Evolutionary conservation across 2,797 vertebrate genomes (phyloP).

Genomic region (Macropodus opercularis): DNA sequence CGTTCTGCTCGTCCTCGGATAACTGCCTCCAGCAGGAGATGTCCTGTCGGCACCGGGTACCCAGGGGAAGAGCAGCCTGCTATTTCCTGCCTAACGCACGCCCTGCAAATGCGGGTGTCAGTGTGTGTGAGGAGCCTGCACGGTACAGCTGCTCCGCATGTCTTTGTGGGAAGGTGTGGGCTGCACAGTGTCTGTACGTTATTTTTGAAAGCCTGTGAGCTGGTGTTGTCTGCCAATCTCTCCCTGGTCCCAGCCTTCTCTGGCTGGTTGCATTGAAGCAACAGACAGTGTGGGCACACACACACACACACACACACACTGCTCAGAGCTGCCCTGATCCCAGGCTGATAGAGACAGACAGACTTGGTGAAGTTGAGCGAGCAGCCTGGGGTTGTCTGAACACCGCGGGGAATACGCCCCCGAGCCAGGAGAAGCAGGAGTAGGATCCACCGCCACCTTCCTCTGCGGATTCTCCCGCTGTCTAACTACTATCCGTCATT

Average conservation of each 20-base stretch:
- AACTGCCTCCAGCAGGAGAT: constrained; percentile 77
- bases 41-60: constrained; percentile 77
- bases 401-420: constrained; percentile 76
- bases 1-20: constrained; percentile 71
- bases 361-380: constrained; percentile 78
- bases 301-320: constrained; percentile 46
- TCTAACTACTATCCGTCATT: constrained; percentile 57
- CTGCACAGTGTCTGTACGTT: constrained; percentile 48
- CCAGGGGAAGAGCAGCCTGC: constrained; percentile 63
- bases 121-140: constrained; percentile 28
- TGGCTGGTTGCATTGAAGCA: constrained; percentile 73
- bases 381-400: constrained; percentile 77
- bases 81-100: constrained; percentile 46
- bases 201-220: constrained; percentile 71
- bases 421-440: constrained; percentile 65
- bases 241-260: constrained; percentile 66
- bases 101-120: constrained; percentile 31
- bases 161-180: constrained; percentile 23
- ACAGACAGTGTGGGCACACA: constrained; percentile 69
- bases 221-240: constrained; percentile 74
- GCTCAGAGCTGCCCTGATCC: constrained; percentile 69
- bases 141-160: constrained; percentile 46
- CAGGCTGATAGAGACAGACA: constrained; percentile 75
- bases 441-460: constrained; percentile 42
- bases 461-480: constrained; percentile 38